Evolutionary conservation across 2,113 vertebrate species (phyloP), one percentile per base, ranked within the genome.

Genomic region (Chaetorhynchus papuensis): DNA sequence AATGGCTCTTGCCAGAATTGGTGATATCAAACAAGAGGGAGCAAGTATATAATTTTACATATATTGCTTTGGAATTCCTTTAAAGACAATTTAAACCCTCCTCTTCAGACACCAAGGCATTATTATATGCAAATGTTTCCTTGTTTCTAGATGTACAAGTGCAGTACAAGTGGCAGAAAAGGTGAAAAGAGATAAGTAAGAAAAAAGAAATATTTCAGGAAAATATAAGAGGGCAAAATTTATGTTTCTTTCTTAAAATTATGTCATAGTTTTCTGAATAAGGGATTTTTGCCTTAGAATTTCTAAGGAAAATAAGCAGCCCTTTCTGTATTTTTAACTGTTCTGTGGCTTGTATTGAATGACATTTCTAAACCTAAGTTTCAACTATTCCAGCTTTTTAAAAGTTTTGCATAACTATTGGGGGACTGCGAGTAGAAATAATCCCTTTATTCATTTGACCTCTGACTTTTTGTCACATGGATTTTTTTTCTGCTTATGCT

Each of bases 201-300:
- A 42, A 66, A 96, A 77, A 53, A 39, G 10, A 92, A 69, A 79
- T 86, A 63, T 83, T 87, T 81, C 35, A 84, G 84, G 22, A 95
- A 93, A 91, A 84, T 75, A 93, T 24, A 65, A 66, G 9, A 60
- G 24, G 47, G 39, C 11, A 94, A 41, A 87, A 71, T 77, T 94
- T 63, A 83, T 85, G 14, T 81, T 96, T 94, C 66, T 65, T 76
- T 49, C 31, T 96, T 56, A 93, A 95, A 94, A 94, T 87, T 81
- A n/a, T 88, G 44, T 44, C 37, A 64, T 71, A 53, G 24, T 78
- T 95, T 91, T 89, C 75, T 80, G 72, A 97, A 84, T 65, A 94
- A 91, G 68, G 16, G 64, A 83, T 69, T 83, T 95, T 84, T 89
- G 7, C 21, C 75, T 39, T 41, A 80, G 52, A 94, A 76, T 89